phyloP scores from a whole-genome alignment of 2,113 vertebrate species.

The Menidia beryllina region DNA sequence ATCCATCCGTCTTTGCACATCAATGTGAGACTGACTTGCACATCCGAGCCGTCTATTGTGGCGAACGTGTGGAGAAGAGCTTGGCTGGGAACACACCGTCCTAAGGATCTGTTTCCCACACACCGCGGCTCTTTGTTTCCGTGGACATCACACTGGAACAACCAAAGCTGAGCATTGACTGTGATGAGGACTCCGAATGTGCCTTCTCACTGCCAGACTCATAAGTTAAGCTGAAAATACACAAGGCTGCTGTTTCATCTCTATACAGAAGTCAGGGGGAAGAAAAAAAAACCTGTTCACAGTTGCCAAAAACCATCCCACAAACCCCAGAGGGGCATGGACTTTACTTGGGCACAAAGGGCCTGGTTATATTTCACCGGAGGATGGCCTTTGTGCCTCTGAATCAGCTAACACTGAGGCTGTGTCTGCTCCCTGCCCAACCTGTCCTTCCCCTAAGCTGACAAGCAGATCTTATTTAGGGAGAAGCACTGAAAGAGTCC shows the following conservation, averaged over 20 bases:
- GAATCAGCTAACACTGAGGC: conserved; percentile 64
- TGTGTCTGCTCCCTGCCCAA: conserved; percentile 65
- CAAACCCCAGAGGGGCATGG: conserved; percentile 60
- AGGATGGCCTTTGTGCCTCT: conserved; percentile 70
- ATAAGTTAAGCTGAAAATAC: conserved; percentile 54
- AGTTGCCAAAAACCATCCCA: conserved; percentile 64
- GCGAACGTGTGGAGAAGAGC: not conserved
- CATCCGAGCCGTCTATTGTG: conserved; percentile 33
- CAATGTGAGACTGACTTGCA: conserved; percentile 18
- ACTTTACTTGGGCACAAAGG: conserved; percentile 72
- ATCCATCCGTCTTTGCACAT: conserved; percentile 22
- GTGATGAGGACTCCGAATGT: conserved; percentile 29
- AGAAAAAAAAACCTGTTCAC: conserved; percentile 28
- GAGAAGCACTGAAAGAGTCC: conserved; percentile 43
- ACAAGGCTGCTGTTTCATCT: conserved; percentile 65
- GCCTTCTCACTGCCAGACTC: conserved; percentile 34
- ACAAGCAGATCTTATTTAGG: conserved; percentile 75
- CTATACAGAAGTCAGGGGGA: conserved; percentile 44
- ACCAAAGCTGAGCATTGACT: conserved; percentile 15
- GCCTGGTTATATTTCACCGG: conserved; percentile 78
- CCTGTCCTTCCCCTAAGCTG: conserved; percentile 69
- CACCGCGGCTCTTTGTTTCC: conserved; percentile 2
- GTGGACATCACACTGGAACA: conserved; percentile 7
- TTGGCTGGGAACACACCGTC: conserved; percentile 5
- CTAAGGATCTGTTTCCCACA: conserved; percentile 18